Evolutionary conservation across 1,140 invertebrate genomes (phyloP).

Genomic region (Bathynomus jamesi): DNA sequence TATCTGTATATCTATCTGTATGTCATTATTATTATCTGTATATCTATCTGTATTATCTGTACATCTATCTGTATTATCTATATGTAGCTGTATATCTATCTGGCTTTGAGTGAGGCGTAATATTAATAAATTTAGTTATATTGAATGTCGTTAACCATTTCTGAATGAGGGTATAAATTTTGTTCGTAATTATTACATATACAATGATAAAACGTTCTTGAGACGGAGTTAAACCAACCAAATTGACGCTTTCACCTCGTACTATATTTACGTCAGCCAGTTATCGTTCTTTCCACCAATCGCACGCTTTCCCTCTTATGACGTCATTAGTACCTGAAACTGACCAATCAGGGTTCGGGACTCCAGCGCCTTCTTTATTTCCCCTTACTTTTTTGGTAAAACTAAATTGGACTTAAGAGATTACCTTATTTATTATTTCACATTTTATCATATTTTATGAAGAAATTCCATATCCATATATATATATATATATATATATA

Average conservation of each 20-base stretch:
- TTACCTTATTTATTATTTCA: too few species aligned
- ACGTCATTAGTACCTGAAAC: background rate
- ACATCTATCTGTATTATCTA: background rate
- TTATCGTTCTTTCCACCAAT: background rate
- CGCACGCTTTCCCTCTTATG: background rate
- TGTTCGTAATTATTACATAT: too few species aligned
- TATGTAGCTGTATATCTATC: constrained; percentile 1
- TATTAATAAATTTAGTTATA: too few species aligned
- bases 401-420: background rate
- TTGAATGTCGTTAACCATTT: too few species aligned
- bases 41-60: constrained; percentile 13
- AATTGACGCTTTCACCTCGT: too few species aligned
- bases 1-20: background rate
- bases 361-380: background rate
- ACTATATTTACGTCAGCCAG: background rate
- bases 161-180: too few species aligned
- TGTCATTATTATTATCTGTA: background rate
- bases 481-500: background rate
- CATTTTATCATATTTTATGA: background rate
- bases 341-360: background rate
- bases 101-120: background rate
- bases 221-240: too few species aligned
- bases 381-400: background rate
- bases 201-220: too few species aligned
- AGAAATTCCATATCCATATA: background rate